Conservation (phyloP, 2,888 invertebrate species). For the Alcis repandata region DNA sequence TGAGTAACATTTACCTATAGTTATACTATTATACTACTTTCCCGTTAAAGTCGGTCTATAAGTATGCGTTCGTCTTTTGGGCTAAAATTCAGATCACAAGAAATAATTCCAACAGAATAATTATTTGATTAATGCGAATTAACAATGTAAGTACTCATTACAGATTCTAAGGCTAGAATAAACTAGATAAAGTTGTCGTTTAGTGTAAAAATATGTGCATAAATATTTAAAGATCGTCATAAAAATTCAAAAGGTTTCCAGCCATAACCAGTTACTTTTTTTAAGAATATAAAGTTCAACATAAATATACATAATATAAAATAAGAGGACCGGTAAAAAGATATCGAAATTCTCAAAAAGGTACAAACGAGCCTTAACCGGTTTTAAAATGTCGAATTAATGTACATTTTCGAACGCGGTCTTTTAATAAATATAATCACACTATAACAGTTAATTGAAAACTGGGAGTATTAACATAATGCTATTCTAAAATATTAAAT, state of each 20-base stretch:
- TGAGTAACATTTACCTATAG: background rate
- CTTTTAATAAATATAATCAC: constrained; percentile 8
- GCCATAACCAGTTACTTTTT: constrained; percentile 19
- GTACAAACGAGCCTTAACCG: constrained; percentile 27
- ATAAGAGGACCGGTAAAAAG: constrained; percentile 24
- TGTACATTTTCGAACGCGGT: constrained; percentile 17
- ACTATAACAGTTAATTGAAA: constrained; percentile 24
- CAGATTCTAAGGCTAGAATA: too few relatives aligned
- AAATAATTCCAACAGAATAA: too few relatives aligned
- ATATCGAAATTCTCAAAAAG: constrained; percentile 30
- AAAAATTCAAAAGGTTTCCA: constrained; percentile 21
- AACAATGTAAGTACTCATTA: too few relatives aligned
- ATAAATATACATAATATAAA: constrained; percentile 25
- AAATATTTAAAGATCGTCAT: background rate
- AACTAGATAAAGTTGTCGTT: background rate
- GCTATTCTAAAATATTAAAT: constrained; percentile 5
- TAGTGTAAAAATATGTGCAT: background rate
- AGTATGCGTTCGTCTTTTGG: too few relatives aligned
- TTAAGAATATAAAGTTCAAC: constrained; percentile 20
- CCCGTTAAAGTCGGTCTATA: too few relatives aligned
- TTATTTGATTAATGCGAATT: too few relatives aligned
- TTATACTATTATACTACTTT: too few relatives aligned
- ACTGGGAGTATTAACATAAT: constrained; percentile 22
- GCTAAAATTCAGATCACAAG: too few relatives aligned
- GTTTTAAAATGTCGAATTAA: constrained; percentile 35